A percentile compares a stretch with the other conserved stretches of the same genome.
Conservation (phyloP, 2,888 invertebrate species). For the Camptogramma bilineatum region DNA sequence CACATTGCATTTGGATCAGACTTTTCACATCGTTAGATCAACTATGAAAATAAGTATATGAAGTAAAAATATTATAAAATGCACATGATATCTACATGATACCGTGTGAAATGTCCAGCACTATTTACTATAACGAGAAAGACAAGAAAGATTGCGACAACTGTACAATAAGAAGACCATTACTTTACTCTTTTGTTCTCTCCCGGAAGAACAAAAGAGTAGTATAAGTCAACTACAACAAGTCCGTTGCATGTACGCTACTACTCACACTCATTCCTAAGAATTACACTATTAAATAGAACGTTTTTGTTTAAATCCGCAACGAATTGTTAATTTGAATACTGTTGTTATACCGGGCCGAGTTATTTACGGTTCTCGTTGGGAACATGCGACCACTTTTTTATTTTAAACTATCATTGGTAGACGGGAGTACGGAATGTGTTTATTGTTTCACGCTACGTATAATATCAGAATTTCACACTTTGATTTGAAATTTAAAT, state of each 20-base stretch:
- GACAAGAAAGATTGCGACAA: too few species aligned
- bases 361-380: constrained; percentile 78
- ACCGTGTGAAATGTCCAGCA: too few species aligned
- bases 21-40: too few species aligned
- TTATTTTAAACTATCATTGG: constrained; percentile 24
- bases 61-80: too few species aligned
- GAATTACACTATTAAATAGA: constrained; percentile 80
- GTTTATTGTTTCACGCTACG: constrained; percentile 78
- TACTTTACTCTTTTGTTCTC: too few species aligned
- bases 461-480: constrained; percentile 70
- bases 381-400: constrained; percentile 64
- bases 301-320: constrained; percentile 84
- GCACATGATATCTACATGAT: too few species aligned
- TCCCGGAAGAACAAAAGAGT: too few species aligned
- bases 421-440: constrained; percentile 69
- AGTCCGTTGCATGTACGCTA: constrained; percentile 35
- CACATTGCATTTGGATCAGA: too few species aligned
- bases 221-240: neutral
- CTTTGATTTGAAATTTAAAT: constrained; percentile 56
- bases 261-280: constrained; percentile 68
- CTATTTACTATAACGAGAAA: too few species aligned
- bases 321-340: constrained; percentile 81
- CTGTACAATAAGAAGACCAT: too few species aligned
- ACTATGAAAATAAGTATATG: too few species aligned
- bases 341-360: constrained; percentile 78